Base-by-base conservation (phyloP, 1,140 invertebrate species). In the Odontomachus brunneus region DNA sequence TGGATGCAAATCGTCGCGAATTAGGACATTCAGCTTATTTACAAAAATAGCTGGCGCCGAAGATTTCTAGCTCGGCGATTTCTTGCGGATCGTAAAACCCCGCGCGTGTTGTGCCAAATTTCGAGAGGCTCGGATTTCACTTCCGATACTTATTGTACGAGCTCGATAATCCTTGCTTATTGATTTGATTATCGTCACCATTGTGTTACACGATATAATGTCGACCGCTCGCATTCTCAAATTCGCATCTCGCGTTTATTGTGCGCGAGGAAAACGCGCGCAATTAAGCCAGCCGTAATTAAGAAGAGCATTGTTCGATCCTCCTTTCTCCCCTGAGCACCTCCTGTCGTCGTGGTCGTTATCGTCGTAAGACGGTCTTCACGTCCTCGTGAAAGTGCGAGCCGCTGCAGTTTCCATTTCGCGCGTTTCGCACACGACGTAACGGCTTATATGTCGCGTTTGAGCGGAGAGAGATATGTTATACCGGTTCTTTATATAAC, bases 221-320 rank as follows among this genome's bases (percentile, higher is more conserved):
- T 3, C 17, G 7, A 33, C 29, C 12, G 59, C 22, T n/a, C n/a
- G 1, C 1, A 24, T 14, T 60, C 60, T 65, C 67, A 83, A 82
- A 85, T 59, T 76, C 29, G 62, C 38, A 44, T 71, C 29, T 55
- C 53, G 29, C 59, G 29, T 55, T 57, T 48, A 57, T 69, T 19
- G 33, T 66, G 72, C 24, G 29, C 59, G 24, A 63, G 33, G 62
- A 59, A 84, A 26, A 86, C 53, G 55, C 74, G 59, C 74, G 59
- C 48, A 86, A 86, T 87, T 84, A 87, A 80, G 80, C 26, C 74
- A 66, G 38, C 14, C 72, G 49, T 87, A 87, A 87, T 87, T 87
- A 87, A 86, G 53, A 75, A 63, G 26, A 17, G 81, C 63, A 87
- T 87, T 87, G 84, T 86, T 86, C 65, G 67, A 74, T 59, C 26